Evolutionary conservation across 2,888 invertebrate genomes (phyloP), one percentile per base, ranked within the genome.

Genomic region (Cephus pygmeus): DNA sequence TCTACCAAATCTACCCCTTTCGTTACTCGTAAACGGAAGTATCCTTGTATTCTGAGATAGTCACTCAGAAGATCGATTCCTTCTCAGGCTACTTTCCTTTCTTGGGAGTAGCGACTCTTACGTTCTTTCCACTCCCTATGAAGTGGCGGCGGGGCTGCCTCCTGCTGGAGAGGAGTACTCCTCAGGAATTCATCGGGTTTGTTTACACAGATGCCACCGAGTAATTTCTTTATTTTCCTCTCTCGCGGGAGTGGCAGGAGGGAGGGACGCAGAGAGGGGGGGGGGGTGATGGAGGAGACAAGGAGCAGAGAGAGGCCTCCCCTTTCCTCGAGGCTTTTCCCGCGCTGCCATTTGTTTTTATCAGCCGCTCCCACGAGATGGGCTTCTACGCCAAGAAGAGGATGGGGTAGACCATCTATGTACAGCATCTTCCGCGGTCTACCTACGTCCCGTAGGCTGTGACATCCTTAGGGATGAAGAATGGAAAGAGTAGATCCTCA

Each of bases 221-320:
- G 90, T 91, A 90, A 91, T 91, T 91, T 90, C 89, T 91, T 91
- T 91, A 91, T 90, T 91, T 88, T 85, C 82, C 84, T 85, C 84
- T 81, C 81, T 79, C 79, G 83, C 77, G 81, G 81, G 77, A 73
- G 76, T 76, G 83, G 85, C 75, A 75, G 82, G 80, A 81, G 34
- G n/a, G 73, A 33, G 71, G 34, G 56, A 40, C n/a, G 73, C 11
- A 69, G 30, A 71, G 69, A 77, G 69, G 73, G 74, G 74, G 73
- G 76, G 35, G 35, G 1, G 11, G 40, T 34, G 12, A 3, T 0
- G 12, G 12, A 34, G 68, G 68, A 77, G 34, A n/a, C 35, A 56
- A 56, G 23, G 85, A 86, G 80, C 80, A 80, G 78, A 80, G 77
- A 78, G 76, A 79, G 78, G 77, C 79, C 84, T 83, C 80, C 73